phyloP scores from a whole-genome alignment of 2,888 invertebrate genomes.

The Dryocosmus kuriphilus region DNA sequence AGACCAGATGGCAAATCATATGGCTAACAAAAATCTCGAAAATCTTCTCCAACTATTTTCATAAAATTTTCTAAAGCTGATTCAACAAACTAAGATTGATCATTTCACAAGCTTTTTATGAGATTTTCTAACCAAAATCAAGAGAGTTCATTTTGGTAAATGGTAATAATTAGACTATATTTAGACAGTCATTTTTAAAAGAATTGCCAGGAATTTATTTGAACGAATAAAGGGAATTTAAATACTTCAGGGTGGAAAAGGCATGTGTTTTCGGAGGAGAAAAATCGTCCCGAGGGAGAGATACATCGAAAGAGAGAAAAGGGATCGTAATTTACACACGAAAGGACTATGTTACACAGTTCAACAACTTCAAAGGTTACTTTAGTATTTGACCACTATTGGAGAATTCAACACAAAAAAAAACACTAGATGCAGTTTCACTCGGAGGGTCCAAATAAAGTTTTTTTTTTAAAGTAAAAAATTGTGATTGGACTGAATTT shows the following conservation, averaged over 20 bases:
- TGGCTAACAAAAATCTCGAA: background rate
- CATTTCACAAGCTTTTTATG: too few species aligned
- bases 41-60: background rate
- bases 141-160: background rate
- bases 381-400: conserved; percentile 47
- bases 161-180: background rate
- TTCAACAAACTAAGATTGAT: background rate
- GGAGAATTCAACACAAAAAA: too few species aligned
- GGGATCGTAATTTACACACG: conserved; percentile 69
- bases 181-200: background rate
- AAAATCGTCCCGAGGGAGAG: conserved; percentile 67
- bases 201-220: background rate
- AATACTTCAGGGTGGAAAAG: conserved; percentile 51
- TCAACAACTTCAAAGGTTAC: conserved; percentile 65
- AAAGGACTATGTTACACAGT: conserved; percentile 65
- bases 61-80: background rate
- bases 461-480: too few species aligned
- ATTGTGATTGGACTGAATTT: too few species aligned
- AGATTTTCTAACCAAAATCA: too few species aligned
- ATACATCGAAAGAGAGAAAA: conserved; percentile 62
- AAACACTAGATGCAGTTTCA: too few species aligned
- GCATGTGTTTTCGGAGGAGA: conserved; percentile 56
- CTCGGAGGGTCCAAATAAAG: too few species aligned
- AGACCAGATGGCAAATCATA: conserved; percentile 25
- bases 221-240: conserved; percentile 53